Evolutionary conservation across 2,113 vertebrate genomes (phyloP).

Genomic region (Caretta caretta): DNA sequence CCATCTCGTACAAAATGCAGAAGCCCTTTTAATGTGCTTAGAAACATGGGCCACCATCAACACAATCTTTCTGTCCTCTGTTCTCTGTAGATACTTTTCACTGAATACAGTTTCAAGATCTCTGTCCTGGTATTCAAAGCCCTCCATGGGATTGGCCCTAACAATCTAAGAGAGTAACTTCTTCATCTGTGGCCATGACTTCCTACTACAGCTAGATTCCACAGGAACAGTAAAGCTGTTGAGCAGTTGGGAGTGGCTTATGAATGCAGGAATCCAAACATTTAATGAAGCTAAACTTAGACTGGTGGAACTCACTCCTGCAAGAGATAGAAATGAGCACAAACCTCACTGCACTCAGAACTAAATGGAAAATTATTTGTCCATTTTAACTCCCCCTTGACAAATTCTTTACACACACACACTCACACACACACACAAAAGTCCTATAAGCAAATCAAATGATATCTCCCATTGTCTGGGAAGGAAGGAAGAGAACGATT

Average conservation of each 20-base stretch:
- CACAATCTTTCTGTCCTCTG: not conserved
- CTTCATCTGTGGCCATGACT: not conserved
- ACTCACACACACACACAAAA: not conserved
- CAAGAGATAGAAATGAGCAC: not conserved
- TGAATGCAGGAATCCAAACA: not conserved
- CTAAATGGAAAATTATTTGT: not conserved
- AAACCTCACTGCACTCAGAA: not conserved
- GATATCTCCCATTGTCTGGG: not conserved
- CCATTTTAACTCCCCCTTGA: not conserved
- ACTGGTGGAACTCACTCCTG: not conserved
- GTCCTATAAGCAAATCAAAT: not conserved
- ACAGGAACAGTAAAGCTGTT: not conserved
- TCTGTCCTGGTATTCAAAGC: not conserved
- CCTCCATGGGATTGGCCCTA: not conserved
- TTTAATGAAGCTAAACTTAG: not conserved
- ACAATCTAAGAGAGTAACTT: constrained; percentile 32
- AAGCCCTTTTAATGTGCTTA: not conserved
- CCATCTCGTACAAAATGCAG: not conserved
- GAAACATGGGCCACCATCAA: not conserved
- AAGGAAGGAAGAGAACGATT: not conserved
- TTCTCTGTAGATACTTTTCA: not conserved
- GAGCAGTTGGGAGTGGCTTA: accelerated
- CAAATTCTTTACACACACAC: not conserved
- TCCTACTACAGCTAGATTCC: not conserved
- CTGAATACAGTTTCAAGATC: not conserved